These are phyloP conservation scores for Lucinisca nassula DNA, from an alignment of 2,888 invertebrate species.

Conservation along the genomic window DNA sequence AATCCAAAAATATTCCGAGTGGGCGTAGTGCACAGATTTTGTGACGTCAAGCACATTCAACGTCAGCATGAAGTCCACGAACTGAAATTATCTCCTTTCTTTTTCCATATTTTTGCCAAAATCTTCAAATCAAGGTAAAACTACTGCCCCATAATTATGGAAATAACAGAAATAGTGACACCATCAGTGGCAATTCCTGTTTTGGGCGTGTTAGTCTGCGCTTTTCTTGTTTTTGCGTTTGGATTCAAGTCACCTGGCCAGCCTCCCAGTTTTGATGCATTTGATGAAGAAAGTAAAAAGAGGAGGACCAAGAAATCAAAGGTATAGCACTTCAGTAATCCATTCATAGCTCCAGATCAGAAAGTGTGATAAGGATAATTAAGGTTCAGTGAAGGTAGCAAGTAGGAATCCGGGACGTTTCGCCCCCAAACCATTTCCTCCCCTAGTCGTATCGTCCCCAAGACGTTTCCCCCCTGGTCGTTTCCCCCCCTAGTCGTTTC, in stretches of 20 bases:
- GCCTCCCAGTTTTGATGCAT: slow-evolving; percentile 89
- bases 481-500: too few relatives aligned
- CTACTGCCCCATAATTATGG: slow-evolving; percentile 72
- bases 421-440: too few relatives aligned
- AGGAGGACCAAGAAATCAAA: slow-evolving; percentile 76
- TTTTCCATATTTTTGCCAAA: slow-evolving; percentile 77
- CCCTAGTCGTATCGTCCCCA: too few relatives aligned
- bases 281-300: slow-evolving; percentile 79
- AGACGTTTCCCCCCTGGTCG: too few relatives aligned
- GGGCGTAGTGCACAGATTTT: slow-evolving; percentile 47
- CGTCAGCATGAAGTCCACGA: slow-evolving; percentile 82
- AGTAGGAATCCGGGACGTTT: too few relatives aligned
- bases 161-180: slow-evolving; percentile 86
- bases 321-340: too few relatives aligned
- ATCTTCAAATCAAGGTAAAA: background rate
- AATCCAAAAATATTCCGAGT: background rate
- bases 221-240: slow-evolving; percentile 93
- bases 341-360: too few relatives aligned
- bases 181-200: slow-evolving; percentile 90
- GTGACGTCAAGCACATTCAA: slow-evolving; percentile 82
- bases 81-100: slow-evolving; percentile 31
- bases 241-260: slow-evolving; percentile 94
- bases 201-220: slow-evolving; percentile 92
- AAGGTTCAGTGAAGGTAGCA: too few relatives aligned
- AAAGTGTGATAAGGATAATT: too few relatives aligned